Evolutionary conservation across 2,113 vertebrate species (phyloP).

Genomic region (Hippocampus barbouri): DNA sequence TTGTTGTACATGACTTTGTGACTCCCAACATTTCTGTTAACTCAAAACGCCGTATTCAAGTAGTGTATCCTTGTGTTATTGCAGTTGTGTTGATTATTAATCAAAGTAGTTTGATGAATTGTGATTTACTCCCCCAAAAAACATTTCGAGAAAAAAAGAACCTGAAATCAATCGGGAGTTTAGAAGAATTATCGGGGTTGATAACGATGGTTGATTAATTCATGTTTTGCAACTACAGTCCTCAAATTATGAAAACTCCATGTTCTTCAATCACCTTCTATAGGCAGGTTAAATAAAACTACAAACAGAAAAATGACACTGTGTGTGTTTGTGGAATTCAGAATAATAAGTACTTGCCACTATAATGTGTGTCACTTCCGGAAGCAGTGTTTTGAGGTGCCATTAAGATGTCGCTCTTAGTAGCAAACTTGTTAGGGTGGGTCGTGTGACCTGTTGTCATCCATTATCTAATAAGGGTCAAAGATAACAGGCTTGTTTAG

Average conservation of each 20-base stretch:
- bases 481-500: constrained; percentile 83
- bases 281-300: background rate
- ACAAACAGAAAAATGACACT: background rate
- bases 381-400: constrained; percentile 21
- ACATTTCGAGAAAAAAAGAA: background rate
- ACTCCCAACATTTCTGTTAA: background rate
- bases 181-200: background rate
- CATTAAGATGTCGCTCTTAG: constrained; percentile 30
- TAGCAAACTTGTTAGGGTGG: constrained; percentile 22
- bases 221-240: background rate
- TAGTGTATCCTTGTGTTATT: background rate
- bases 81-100: background rate
- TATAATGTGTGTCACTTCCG: constrained; percentile 5
- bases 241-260: background rate
- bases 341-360: background rate
- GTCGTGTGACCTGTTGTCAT: constrained; percentile 78
- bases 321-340: background rate
- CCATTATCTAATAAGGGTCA: constrained; percentile 82
- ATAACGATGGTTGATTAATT: background rate
- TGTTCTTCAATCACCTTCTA: background rate
- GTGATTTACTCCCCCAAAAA: background rate
- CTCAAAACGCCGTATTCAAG: background rate
- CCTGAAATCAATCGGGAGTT: background rate
- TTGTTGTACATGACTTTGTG: background rate
- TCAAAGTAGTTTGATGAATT: background rate